phyloP scores from a whole-genome alignment of 2,888 invertebrate genomes.

The Acleris sparsana region DNA sequence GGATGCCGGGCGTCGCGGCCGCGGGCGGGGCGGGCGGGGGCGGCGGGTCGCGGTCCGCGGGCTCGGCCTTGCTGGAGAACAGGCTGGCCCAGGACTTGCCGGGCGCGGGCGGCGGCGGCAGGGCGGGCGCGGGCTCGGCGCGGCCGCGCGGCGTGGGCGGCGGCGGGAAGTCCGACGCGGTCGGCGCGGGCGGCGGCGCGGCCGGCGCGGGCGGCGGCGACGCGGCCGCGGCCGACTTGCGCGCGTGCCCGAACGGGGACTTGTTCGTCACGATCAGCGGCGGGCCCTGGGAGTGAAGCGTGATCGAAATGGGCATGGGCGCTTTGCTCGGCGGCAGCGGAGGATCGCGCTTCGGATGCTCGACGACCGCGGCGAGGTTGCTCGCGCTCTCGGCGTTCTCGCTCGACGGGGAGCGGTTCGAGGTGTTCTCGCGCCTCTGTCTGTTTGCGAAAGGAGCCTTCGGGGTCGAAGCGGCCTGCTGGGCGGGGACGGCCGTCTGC shows the following conservation, averaged over 20 bases:
- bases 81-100: conserved; percentile 88
- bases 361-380: conserved; percentile 46
- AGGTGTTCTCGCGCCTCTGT: conserved; percentile 71
- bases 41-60: no score
- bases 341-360: conserved; percentile 69
- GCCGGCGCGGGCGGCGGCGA: conserved; percentile 68
- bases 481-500: conserved; percentile 72
- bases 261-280: conserved; percentile 79
- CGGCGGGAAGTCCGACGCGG: conserved; percentile 80
- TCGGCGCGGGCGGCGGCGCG: conserved; percentile 74
- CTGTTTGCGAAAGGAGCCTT: conserved; percentile 77
- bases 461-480: conserved; percentile 71
- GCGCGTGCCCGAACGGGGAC: conserved; percentile 74
- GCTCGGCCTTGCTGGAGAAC: conserved; percentile 75
- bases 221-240: conserved; percentile 60
- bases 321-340: conserved; percentile 74
- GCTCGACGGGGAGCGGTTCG: conserved; percentile 69
- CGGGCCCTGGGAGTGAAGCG: conserved; percentile 69
- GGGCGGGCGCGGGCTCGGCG: conserved; percentile 64
- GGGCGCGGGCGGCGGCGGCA: conserved; percentile 66
- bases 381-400: conserved; percentile 61
- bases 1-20: conserved; percentile 59
- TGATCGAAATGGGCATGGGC: conserved; percentile 79
- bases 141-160: conserved; percentile 75
- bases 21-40: no score